Evolutionary conservation across 92 coral and sea anemone genomes (phyloP), one percentile per base, ranked within the genome.

Genomic region (Virgularia gustaviana): DNA sequence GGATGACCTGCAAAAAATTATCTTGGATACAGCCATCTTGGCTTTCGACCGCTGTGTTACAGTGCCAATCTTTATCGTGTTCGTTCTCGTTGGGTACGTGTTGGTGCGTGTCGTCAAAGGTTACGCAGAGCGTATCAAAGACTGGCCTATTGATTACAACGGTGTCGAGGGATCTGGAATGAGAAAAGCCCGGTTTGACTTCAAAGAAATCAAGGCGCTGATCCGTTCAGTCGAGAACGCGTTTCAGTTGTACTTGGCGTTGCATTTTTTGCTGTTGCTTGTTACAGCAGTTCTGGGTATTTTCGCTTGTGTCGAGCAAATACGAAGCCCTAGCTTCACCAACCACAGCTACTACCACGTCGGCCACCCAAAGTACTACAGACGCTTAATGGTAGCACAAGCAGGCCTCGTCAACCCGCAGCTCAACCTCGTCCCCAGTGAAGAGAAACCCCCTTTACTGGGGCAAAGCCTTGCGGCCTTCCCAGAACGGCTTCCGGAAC

Each of bases 31-130:
- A 30, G 25, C 31, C 18, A 2, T 30, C 13, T 45, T 68, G 32
- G 75, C 60, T 12, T 11, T 68, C 31, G 75, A 68, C 35, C 75
- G 75, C 44, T 61, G 47, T 31, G 45, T 68, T 19, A 49, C 75
- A 28, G 61, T 47, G n/a, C 75, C 75, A 4, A 68, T 68, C 33
- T 68, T 68, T 24, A 33, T 68, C 30, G 75, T 49, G 19, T 68
- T 68, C 47, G 61, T 68, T 35, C 35, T 68, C 34, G 75, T 25
- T 9, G 75, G 60, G 61, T 68, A 68, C 16, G 19, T 68, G 1
- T 61, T 68, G 33, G 75, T 68, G 35, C 75, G 75, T 6, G 75
- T 68, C 60, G 75, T 68, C 44, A 68, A 68, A 68, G 75, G 75
- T 3, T 68, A 47, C 25, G 75, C 30, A 15, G 60, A 47, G 22